These are phyloP conservation scores for Rhagonycha fulva DNA, from an alignment of 2,888 invertebrate genomes.

Conservation along the genomic window DNA sequence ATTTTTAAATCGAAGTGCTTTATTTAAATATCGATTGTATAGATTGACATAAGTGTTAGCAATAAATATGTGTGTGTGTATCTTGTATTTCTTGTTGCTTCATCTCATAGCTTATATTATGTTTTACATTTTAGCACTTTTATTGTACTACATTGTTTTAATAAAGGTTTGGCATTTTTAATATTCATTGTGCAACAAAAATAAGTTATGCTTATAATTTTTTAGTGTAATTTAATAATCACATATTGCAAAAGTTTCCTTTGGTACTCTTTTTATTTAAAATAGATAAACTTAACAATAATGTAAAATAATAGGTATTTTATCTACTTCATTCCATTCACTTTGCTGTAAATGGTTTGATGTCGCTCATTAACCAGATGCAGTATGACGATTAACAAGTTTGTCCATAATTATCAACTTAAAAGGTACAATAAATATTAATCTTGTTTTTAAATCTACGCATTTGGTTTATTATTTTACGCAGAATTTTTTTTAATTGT, in stretches of 20 bases:
- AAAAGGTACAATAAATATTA: slow-evolving; percentile 1
- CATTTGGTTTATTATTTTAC: neutral
- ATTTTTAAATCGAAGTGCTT: slow-evolving; percentile 13
- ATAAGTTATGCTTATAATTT: neutral
- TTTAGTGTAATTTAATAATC: neutral
- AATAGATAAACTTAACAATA: neutral
- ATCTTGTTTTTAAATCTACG: neutral
- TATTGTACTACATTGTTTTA: neutral
- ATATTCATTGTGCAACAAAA: neutral
- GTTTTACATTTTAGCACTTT: neutral
- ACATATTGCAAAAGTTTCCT: neutral
- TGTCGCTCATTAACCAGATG: slow-evolving; percentile 23
- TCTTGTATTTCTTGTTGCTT: neutral
- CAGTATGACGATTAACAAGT: slow-evolving; percentile 13
- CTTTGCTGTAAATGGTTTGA: slow-evolving; percentile 27
- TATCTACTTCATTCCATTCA: slow-evolving; percentile 14
- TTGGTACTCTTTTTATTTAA: neutral
- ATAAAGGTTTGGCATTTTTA: neutral
- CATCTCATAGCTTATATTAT: neutral
- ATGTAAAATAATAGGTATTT: slow-evolving; percentile 4
- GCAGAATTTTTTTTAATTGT: neutral
- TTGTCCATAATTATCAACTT: slow-evolving; percentile 6
- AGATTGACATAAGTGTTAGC: slow-evolving; percentile 14
- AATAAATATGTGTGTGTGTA: neutral
- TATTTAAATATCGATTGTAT: slow-evolving; percentile 8